Base-by-base conservation (phyloP, 2,113 vertebrate genomes). In the Peromyscus polionotus region DNA sequence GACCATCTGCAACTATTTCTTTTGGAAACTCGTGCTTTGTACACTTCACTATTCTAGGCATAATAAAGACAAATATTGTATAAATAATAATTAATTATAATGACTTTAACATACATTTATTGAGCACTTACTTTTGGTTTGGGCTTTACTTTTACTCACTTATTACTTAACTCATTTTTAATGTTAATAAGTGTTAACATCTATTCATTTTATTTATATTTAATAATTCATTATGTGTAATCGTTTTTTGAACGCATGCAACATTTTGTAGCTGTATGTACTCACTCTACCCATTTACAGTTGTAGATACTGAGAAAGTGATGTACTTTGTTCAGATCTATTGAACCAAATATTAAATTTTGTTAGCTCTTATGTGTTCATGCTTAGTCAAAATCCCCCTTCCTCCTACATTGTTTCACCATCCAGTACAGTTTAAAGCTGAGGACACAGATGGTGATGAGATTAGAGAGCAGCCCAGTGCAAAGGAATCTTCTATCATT, bases 401-500 rank as follows among this genome's bases (percentile, higher is more conserved):
- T 91, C 33, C 28, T 33, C 4, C 75, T 20, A 0, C n/a, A 65
- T 39, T n/a, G 76, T n/a, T 57, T 72, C 67, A 59, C 39, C 19
- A 51, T 9, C 33, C 17, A 31, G 39, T 67, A 20, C 80, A 61
- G n/a, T 68, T 88, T 75, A 93, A 48, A 76, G 28, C 20, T 48
- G 12, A 68, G 24, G 57, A 22, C 88, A 33, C 39, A 51, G 79
- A 51, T 59, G 20, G 51, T 39, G 86, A 5, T 6, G 22, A 65
- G 92, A 33, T 97, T 61, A 94, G 91, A 70, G 61, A 88, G 70
- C 22, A 94, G 17, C 83, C 31, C 22, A 51, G 20, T 83, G 42
- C 22, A 68, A 0, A 0, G 89, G 91, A 91, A 61, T 65, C 87
- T 77, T 93, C 73, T 87, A 19, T 73, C 59, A 13, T 91, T 94